These are phyloP conservation scores for Crocallis elinguaria DNA, from an alignment of 2,888 invertebrate genomes.

Conservation along the genomic window DNA sequence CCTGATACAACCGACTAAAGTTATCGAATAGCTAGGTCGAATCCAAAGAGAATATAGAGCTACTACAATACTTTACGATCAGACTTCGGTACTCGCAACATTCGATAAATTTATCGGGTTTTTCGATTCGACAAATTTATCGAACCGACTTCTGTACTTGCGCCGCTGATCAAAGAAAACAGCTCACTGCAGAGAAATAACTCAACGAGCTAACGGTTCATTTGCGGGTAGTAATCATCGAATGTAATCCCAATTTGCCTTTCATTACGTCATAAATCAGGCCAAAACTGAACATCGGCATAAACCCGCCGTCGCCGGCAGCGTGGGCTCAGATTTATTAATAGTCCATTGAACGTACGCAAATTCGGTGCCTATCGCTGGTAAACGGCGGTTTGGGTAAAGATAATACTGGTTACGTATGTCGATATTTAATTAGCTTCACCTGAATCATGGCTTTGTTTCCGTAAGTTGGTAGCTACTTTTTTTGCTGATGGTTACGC, in stretches of 20 bases:
- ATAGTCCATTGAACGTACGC: conserved; percentile 13
- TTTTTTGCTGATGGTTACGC: too few relatives aligned
- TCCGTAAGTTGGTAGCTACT: too few relatives aligned
- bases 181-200: too few relatives aligned
- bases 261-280: conserved; percentile 26
- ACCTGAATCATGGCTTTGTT: conserved; percentile 10
- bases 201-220: neutral
- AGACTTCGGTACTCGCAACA: too few relatives aligned
- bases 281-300: conserved; percentile 15
- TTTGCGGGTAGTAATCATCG: conserved; percentile 3
- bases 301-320: conserved; percentile 8
- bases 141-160: too few relatives aligned
- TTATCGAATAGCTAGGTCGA: too few relatives aligned
- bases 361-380: conserved; percentile 17
- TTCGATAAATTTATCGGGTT: too few relatives aligned
- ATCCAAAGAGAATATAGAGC: too few relatives aligned
- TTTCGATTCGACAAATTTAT: too few relatives aligned
- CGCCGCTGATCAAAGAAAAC: too few relatives aligned
- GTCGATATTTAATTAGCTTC: conserved; percentile 7
- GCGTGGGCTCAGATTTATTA: conserved; percentile 22
- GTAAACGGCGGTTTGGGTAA: conserved; percentile 9
- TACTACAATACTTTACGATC: too few relatives aligned
- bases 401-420: neutral
- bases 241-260: conserved; percentile 20
- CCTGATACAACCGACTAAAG: too few relatives aligned